Evolutionary conservation across 2,888 invertebrate genomes (phyloP), one percentile per base, ranked within the genome.

Genomic region (Liopterus haemorrhoidalis): DNA sequence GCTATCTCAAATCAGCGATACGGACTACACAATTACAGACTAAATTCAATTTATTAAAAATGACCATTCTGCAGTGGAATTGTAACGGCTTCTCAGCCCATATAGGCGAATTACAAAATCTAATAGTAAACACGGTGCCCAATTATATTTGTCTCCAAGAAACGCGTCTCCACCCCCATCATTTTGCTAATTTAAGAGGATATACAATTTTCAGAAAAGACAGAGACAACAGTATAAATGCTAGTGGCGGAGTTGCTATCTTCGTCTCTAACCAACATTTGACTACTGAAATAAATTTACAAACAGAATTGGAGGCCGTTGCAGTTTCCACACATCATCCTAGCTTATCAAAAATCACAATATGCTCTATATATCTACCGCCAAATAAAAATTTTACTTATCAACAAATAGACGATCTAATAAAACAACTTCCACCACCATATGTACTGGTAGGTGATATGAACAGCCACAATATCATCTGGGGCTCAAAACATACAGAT

Each of bases 1-100:
- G n/a, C n/a, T n/a, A n/a, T n/a, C n/a, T n/a, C n/a, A n/a, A n/a
- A n/a, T n/a, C n/a, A n/a, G n/a, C n/a, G n/a, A n/a, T n/a, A n/a
- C n/a, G n/a, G n/a, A n/a, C n/a, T n/a, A n/a, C n/a, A n/a, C n/a
- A n/a, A n/a, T n/a, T n/a, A n/a, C n/a, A n/a, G n/a, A n/a, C n/a
- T n/a, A n/a, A n/a, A n/a, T n/a, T n/a, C n/a, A n/a, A n/a, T n/a
- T n/a, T n/a, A n/a, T n/a, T n/a, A n/a, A n/a, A n/a, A 19, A 38
- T 38, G 28, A 27, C 38, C 15, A 41, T 32, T 32, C 9, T 32
- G 2, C 41, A 41, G 12, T 41, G 41, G 41, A 41, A 41, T 19
- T 18, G 19, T 32, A 31, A 41, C 12, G 40, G 40, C 1, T 40
- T 31, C 18, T 40, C 21, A 5, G 22, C 31, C n/a, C 30, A 31